These are phyloP conservation scores for Decapterus maruadsi DNA, from an alignment of 2,797 vertebrate genomes.

Conservation along the genomic window DNA sequence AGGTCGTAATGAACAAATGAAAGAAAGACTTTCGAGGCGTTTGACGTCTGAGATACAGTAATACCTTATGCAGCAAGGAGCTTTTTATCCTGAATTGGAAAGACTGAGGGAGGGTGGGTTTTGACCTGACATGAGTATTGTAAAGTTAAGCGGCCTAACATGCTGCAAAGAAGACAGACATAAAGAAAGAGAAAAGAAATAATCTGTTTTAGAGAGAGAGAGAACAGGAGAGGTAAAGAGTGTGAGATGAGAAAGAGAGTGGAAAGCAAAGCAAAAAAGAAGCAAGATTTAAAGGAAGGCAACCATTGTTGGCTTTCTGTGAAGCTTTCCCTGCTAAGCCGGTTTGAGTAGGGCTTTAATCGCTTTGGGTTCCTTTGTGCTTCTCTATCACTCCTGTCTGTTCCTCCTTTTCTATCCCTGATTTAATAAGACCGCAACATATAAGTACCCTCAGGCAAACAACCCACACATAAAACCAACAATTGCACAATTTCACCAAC, in stretches of 20 bases:
- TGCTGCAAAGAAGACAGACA: constrained; percentile 67
- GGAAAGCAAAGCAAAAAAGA: constrained; percentile 57
- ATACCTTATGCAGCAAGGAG: constrained; percentile 56
- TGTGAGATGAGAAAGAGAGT: constrained; percentile 32
- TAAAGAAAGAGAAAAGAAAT: constrained; percentile 72
- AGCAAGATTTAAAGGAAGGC: constrained; percentile 72
- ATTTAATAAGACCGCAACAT: constrained; percentile 78
- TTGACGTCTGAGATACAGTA: constrained; percentile 70
- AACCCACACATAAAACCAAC: constrained; percentile 50
- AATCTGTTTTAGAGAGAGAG: constrained; percentile 72
- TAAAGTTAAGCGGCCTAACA: constrained; percentile 83
- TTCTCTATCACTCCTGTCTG: constrained; percentile 75
- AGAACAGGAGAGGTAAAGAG: constrained; percentile 52
- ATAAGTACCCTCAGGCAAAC: constrained; percentile 61
- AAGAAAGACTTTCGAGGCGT: constrained; percentile 56
- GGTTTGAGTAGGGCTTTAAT: constrained; percentile 84
- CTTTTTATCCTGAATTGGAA: constrained; percentile 66
- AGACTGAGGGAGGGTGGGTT: constrained; percentile 40
- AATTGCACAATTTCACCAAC: constrained; percentile 45
- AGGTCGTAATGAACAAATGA: constrained; percentile 53
- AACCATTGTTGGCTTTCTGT: constrained; percentile 80
- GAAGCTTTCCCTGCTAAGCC: constrained; percentile 78
- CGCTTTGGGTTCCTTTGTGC: constrained; percentile 81
- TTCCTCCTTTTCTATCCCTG: constrained; percentile 71
- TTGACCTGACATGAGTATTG: constrained; percentile 76